Conservation (phyloP, 1,140 invertebrate genomes). For the Caerostris extrusa region DNA sequence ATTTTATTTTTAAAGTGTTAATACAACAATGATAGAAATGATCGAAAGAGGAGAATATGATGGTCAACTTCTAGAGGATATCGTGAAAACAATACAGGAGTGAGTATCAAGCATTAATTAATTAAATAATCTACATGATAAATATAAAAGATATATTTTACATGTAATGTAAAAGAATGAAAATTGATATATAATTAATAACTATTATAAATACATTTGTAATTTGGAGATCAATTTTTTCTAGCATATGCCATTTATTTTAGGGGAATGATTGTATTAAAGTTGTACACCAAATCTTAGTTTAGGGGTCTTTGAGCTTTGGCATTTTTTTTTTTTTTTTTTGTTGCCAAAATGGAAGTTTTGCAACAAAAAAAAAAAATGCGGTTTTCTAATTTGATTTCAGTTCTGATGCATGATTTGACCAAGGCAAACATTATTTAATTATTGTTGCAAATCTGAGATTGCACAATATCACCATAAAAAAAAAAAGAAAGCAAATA, state of each 20-base stretch:
- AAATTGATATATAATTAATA: too few species aligned
- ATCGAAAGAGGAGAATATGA: slow-evolving; percentile 78
- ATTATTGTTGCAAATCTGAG: too few species aligned
- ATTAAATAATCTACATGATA: too few species aligned
- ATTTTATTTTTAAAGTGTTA: slow-evolving; percentile 29
- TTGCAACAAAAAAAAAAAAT: too few species aligned
- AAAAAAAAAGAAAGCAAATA: too few species aligned
- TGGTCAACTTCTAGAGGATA: slow-evolving; percentile 86
- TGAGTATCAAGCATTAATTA: slow-evolving; percentile 77
- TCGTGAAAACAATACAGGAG: slow-evolving; percentile 84
- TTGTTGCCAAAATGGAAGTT: neutral
- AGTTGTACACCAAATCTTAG: neutral
- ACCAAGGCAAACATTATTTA: too few species aligned
- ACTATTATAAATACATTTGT: too few species aligned
- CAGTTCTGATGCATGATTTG: too few species aligned
- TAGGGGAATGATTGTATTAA: neutral
- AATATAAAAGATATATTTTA: too few species aligned
- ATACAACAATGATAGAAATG: slow-evolving; percentile 45
- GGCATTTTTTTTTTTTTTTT: neutral
- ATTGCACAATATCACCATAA: too few species aligned
- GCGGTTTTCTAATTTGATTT: too few species aligned
- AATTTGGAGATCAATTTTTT: neutral
- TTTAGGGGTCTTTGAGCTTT: neutral
- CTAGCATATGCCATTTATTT: neutral
- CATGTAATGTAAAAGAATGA: too few species aligned